phyloP scores from a whole-genome alignment of 2,888 invertebrate species.

The Eutolmus rufibarbis region DNA sequence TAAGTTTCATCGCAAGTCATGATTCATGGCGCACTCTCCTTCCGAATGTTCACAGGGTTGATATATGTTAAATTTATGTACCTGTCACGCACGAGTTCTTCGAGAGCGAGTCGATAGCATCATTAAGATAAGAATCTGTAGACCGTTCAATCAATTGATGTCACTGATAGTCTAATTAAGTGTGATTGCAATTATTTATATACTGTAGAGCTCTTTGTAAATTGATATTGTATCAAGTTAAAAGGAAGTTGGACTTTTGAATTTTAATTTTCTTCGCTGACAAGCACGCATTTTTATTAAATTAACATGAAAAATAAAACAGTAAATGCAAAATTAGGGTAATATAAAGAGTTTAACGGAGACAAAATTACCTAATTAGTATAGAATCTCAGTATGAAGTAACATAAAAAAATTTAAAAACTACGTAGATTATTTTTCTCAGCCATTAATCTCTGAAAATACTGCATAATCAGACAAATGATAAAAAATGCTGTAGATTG shows the following conservation, averaged over 20 bases:
- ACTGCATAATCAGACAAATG: too few relatives aligned
- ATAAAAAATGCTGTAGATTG: too few relatives aligned
- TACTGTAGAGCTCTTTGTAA: background rate
- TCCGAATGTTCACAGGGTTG: background rate
- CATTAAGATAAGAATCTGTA: slow-evolving; percentile 1
- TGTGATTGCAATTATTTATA: background rate
- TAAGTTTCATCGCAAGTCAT: background rate
- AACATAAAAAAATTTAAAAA: too few relatives aligned
- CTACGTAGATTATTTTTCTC: too few relatives aligned
- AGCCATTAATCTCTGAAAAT: too few relatives aligned
- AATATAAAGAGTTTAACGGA: too few relatives aligned
- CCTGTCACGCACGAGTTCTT: slow-evolving; percentile 20
- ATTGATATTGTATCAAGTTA: background rate
- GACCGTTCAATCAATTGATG: slow-evolving; percentile 14
- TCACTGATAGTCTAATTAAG: slow-evolving; percentile 1
- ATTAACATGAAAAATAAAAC: too few relatives aligned
- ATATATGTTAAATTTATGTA: slow-evolving; percentile 26
- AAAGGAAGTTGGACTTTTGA: background rate
- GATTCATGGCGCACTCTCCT: background rate
- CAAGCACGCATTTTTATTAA: background rate
- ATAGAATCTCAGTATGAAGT: too few relatives aligned
- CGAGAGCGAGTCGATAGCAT: slow-evolving; percentile 4
- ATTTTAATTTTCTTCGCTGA: background rate
- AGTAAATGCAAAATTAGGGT: too few relatives aligned
- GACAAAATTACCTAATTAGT: too few relatives aligned